Percentiles rank a stretch among this genome's conserved stretches.
phyloP scores from a whole-genome alignment of 2,888 invertebrate genomes.

The Eutolmus rufibarbis region DNA sequence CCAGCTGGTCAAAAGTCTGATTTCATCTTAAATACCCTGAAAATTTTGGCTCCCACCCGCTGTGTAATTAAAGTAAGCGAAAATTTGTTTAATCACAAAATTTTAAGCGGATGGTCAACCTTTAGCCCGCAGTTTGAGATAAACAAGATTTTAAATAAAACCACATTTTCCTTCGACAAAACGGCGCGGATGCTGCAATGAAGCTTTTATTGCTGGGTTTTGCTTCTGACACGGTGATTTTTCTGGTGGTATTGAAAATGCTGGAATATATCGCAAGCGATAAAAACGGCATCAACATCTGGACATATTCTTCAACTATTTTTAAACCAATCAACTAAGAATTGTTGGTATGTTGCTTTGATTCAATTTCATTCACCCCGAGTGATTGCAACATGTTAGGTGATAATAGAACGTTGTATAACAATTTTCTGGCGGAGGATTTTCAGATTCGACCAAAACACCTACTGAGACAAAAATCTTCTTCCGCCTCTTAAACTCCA shows the following conservation, averaged over 20 bases:
- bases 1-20: not conserved
- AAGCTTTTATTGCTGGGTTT: not conserved
- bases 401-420: not conserved
- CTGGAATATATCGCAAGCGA: not conserved
- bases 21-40: not conserved
- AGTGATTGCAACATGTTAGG: not conserved
- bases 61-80: not conserved
- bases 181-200: not conserved
- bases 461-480: not conserved
- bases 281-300: not conserved
- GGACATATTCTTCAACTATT: not conserved
- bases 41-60: not conserved
- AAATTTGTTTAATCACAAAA: conserved; percentile 1
- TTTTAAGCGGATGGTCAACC: conserved; percentile 18
- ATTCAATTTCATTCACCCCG: not conserved
- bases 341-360: not conserved
- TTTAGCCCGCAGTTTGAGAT: not conserved
- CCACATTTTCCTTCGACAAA: not conserved
- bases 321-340: not conserved
- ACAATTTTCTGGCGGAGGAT: not conserved
- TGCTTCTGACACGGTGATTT: not conserved
- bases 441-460: not conserved
- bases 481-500: not conserved
- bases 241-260: not conserved
- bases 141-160: not conserved